A percentile compares a stretch with the other conserved stretches of the same genome.
phyloP scores from a whole-genome alignment of 2,888 invertebrate genomes.

The Lingula anatina region DNA sequence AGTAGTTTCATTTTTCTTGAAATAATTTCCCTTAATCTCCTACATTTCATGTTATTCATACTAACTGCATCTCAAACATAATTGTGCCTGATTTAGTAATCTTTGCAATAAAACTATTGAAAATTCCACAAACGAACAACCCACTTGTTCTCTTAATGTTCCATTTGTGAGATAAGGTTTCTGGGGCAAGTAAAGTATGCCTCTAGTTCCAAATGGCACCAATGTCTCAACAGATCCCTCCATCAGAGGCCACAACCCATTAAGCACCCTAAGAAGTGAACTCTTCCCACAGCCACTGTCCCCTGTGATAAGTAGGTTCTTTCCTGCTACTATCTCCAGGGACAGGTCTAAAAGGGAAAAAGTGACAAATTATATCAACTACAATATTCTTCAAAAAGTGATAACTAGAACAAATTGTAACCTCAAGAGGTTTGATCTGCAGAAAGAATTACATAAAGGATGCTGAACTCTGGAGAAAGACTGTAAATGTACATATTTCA shows the following conservation, averaged over 20 bases:
- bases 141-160: constrained; percentile 56
- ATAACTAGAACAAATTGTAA: too few relatives aligned
- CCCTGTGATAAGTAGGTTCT: constrained; percentile 77
- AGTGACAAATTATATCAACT: too few relatives aligned
- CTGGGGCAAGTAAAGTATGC: constrained; percentile 58
- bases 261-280: constrained; percentile 82
- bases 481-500: too few relatives aligned
- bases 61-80: too few relatives aligned
- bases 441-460: not conserved
- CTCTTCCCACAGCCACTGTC: constrained; percentile 95
- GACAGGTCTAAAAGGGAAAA: constrained; percentile 48
- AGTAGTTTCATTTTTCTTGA: too few relatives aligned
- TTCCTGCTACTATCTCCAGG: constrained; percentile 51
- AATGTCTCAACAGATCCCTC: constrained; percentile 19
- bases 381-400: too few relatives aligned
- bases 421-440: constrained; percentile 2
- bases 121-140: not conserved
- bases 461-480: not conserved
- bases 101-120: too few relatives aligned
- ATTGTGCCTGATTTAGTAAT: too few relatives aligned
- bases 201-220: constrained; percentile 8
- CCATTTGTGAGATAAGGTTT: constrained; percentile 59
- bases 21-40: too few relatives aligned
- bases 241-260: constrained; percentile 72
- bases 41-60: too few relatives aligned